phyloP scores from a whole-genome alignment of 2,888 invertebrate genomes.

The Lordiphosa andalusiaca region DNA sequence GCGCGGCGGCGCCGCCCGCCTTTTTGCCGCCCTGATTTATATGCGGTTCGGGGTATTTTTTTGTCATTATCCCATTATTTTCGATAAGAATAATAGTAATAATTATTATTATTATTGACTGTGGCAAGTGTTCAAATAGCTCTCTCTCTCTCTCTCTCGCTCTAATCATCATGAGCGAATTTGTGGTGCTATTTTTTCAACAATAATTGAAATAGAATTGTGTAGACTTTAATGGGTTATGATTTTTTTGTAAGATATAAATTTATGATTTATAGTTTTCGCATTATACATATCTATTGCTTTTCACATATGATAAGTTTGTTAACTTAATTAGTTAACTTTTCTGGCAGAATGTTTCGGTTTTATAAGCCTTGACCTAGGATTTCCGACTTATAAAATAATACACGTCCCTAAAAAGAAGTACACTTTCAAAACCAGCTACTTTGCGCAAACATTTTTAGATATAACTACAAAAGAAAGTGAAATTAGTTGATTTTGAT shows the following conservation, averaged over 20 bases:
- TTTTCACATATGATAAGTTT: too few species aligned
- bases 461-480: too few species aligned
- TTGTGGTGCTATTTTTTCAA: background rate
- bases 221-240: background rate
- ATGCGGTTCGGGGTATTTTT: slow-evolving; percentile 12
- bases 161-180: slow-evolving; percentile 1
- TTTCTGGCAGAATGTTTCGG: too few species aligned
- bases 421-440: too few species aligned
- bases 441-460: too few species aligned
- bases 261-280: background rate
- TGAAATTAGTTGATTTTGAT: too few species aligned
- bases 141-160: background rate
- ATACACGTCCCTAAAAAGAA: too few species aligned
- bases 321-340: too few species aligned
- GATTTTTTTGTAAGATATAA: background rate
- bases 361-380: too few species aligned
- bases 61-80: slow-evolving; percentile 2
- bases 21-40: slow-evolving; percentile 35
- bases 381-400: too few species aligned
- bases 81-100: slow-evolving; percentile 1
- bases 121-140: slow-evolving; percentile 38
- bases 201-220: slow-evolving; percentile 4
- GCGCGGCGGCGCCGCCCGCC: slow-evolving; percentile 22
- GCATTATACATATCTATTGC: background rate
- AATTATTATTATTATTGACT: slow-evolving; percentile 37